Evolutionary conservation across 2,113 vertebrate species (phyloP).

Genomic region (Morone saxatilis): DNA sequence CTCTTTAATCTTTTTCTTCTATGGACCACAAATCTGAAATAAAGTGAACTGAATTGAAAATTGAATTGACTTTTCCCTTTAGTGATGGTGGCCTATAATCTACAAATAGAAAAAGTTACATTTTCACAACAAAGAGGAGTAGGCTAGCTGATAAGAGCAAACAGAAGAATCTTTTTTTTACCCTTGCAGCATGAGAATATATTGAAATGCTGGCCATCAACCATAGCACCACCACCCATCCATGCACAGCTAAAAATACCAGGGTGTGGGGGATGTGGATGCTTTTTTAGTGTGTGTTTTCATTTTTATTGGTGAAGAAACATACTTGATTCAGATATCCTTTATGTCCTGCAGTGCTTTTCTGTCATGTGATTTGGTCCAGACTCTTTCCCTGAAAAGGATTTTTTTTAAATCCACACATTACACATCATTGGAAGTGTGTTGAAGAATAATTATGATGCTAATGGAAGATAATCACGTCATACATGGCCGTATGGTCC

Average conservation of each 20-base stretch:
- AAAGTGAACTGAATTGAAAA: background rate
- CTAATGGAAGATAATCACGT: conserved; percentile 24
- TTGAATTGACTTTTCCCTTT: background rate
- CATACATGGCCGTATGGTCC: background rate
- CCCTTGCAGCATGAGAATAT: background rate
- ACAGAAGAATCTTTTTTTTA: conserved; percentile 2
- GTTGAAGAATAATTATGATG: conserved; percentile 16
- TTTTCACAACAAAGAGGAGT: conserved; percentile 18
- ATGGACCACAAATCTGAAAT: conserved; percentile 3
- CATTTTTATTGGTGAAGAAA: background rate
- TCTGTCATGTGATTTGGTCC: background rate
- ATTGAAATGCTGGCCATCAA: background rate
- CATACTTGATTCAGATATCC: background rate
- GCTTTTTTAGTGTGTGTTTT: background rate
- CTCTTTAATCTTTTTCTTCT: background rate
- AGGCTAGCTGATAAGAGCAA: background rate
- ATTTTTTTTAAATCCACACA: background rate
- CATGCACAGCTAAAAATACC: background rate
- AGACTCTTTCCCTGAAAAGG: conserved; percentile 6
- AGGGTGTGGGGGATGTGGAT: background rate
- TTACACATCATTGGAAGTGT: conserved; percentile 26
- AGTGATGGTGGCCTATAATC: conserved; percentile 1
- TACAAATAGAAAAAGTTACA: conserved; percentile 7
- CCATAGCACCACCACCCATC: background rate
- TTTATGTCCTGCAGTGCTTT: conserved; percentile 5